Evolutionary conservation across 2,113 vertebrate genomes (phyloP).

Genomic region (Leptodactylus fuscus): DNA sequence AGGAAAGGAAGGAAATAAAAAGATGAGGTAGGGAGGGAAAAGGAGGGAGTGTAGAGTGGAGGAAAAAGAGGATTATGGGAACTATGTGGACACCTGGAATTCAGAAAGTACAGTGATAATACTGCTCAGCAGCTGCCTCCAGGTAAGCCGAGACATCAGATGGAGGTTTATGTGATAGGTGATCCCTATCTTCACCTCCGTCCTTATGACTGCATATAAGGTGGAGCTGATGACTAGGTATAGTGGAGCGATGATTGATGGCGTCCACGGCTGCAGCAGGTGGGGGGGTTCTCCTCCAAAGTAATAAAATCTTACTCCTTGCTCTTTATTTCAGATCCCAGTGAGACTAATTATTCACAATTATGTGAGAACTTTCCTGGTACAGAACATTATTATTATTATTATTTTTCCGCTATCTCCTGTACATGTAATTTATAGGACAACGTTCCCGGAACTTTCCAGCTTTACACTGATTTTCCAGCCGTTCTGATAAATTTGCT

Average conservation of each 20-base stretch:
- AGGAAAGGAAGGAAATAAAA: not conserved
- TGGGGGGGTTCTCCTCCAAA: not conserved
- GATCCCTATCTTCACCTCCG: not conserved
- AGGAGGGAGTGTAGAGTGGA: too few relatives aligned
- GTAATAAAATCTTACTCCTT: not conserved
- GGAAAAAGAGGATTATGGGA: not conserved
- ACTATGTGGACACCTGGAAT: not conserved
- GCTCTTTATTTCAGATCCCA: conserved; percentile 36
- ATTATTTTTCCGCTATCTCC: not conserved
- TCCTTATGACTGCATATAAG: not conserved
- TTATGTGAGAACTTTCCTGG: conserved; percentile 27
- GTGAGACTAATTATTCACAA: conserved; percentile 43
- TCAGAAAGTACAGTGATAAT: too few relatives aligned
- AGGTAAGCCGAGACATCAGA: not conserved
- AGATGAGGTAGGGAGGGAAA: not conserved
- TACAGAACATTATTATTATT: not conserved
- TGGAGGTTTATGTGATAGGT: not conserved
- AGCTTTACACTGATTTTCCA: conserved; percentile 37
- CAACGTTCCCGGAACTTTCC: conserved; percentile 16
- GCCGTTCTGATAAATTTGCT: not conserved
- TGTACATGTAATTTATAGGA: conserved; percentile 24
- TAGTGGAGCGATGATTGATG: conserved; percentile 16
- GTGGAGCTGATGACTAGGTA: not conserved
- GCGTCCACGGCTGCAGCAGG: not conserved
- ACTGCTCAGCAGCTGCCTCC: not conserved